Evolutionary conservation across 2,797 vertebrate species (phyloP).

Genomic region (Gallirallus australis): DNA sequence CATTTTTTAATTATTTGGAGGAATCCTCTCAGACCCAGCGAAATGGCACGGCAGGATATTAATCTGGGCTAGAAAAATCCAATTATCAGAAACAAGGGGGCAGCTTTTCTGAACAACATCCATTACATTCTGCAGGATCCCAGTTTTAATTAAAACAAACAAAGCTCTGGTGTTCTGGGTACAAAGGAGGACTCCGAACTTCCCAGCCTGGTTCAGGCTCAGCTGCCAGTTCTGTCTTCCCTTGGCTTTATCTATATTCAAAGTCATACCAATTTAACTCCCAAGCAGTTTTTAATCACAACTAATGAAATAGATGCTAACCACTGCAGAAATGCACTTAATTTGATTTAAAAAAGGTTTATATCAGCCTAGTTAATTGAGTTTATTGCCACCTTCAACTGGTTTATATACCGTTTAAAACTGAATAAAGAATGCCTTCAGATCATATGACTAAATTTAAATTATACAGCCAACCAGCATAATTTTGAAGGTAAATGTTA

Average conservation of each 20-base stretch:
- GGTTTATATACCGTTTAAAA: neutral
- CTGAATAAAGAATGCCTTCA: neutral
- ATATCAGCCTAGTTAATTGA: conserved; percentile 63
- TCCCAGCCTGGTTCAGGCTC: conserved; percentile 7
- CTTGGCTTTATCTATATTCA: conserved; percentile 60
- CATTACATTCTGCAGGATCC: conserved; percentile 46
- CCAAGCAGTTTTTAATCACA: conserved; percentile 52
- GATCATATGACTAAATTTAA: neutral
- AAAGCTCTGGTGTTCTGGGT: conserved; percentile 56
- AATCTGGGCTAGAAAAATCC: conserved; percentile 73
- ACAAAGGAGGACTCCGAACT: conserved; percentile 41
- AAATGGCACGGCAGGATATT: conserved; percentile 52
- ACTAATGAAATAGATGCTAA: conserved; percentile 69
- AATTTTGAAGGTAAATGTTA: neutral
- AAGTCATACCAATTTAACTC: conserved; percentile 58
- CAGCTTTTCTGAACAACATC: conserved; percentile 52
- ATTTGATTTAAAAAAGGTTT: conserved; percentile 66
- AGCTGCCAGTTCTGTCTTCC: conserved; percentile 49
- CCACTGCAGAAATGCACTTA: conserved; percentile 48
- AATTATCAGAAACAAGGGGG: conserved; percentile 51
- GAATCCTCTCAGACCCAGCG: conserved; percentile 29
- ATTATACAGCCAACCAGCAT: neutral
- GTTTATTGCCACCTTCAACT: neutral
- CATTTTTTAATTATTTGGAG: conserved; percentile 64
- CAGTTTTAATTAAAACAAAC: conserved; percentile 69